These are phyloP conservation scores for Drosophila villosipedis DNA, from an alignment of 2,888 invertebrate genomes.

Conservation along the genomic window DNA sequence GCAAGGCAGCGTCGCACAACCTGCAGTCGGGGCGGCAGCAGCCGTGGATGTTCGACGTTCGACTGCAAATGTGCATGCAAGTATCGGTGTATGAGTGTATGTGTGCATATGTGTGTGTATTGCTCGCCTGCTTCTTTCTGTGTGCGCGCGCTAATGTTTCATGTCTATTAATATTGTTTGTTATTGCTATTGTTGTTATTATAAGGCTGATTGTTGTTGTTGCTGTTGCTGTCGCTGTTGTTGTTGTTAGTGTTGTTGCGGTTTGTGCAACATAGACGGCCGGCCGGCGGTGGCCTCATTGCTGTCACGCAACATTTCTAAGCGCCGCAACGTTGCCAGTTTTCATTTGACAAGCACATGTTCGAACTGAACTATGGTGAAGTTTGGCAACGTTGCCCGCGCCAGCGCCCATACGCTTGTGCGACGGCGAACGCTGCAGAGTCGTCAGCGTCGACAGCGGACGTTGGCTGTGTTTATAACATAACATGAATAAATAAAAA, in stretches of 20 bases:
- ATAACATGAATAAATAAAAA: slow-evolving; percentile 67
- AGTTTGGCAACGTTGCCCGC: slow-evolving; percentile 42
- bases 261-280: slow-evolving; percentile 49
- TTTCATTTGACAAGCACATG: slow-evolving; percentile 54
- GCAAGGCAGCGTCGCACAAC: slow-evolving; percentile 39
- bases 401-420: slow-evolving; percentile 61
- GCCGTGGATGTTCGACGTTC: slow-evolving; percentile 47
- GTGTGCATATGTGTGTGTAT: not conserved
- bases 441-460: slow-evolving; percentile 11
- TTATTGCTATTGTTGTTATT: slow-evolving; percentile 58
- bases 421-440: slow-evolving; percentile 34
- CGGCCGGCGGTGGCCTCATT: slow-evolving; percentile 62
- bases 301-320: slow-evolving; percentile 67
- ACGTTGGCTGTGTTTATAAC: slow-evolving; percentile 64
- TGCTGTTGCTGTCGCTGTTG: slow-evolving; percentile 9
- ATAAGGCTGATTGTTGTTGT: slow-evolving; percentile 42
- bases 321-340: slow-evolving; percentile 54
- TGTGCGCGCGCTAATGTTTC: slow-evolving; percentile 55
- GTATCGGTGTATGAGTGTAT: not conserved
- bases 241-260: slow-evolving; percentile 23
- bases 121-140: slow-evolving; percentile 56
- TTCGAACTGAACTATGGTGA: slow-evolving; percentile 41
- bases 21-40: slow-evolving; percentile 28
- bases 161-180: slow-evolving; percentile 71
- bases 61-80: slow-evolving; percentile 37